Percentiles rank a stretch among this genome's conserved stretches.
phyloP scores from a whole-genome alignment of 2,113 vertebrate genomes.

The Riparia riparia region DNA sequence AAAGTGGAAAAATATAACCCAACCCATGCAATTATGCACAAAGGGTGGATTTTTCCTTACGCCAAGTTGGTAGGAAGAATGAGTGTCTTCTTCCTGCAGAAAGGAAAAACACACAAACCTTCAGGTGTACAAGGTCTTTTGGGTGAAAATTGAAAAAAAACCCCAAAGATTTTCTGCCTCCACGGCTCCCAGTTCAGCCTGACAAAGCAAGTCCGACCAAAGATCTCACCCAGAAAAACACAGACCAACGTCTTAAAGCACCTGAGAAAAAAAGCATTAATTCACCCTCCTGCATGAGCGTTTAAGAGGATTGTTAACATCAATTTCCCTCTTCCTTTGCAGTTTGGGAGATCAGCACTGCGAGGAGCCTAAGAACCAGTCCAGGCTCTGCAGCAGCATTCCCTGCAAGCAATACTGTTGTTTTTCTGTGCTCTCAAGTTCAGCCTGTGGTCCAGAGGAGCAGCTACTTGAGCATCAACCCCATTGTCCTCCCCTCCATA shows the following conservation, averaged over 20 bases:
- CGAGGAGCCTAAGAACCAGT: neutral
- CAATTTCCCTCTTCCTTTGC: neutral
- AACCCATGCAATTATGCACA: neutral
- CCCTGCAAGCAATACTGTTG: neutral
- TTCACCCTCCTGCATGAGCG: neutral
- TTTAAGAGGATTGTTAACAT: neutral
- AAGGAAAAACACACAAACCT: neutral
- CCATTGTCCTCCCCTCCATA: conserved; percentile 44
- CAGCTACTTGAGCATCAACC: conserved; percentile 28
- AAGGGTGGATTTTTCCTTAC: neutral
- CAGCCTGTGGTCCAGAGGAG: conserved; percentile 16
- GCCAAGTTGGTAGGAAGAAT: neutral
- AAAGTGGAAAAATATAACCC: neutral
- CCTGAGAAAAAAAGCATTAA: neutral
- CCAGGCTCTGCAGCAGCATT: neutral
- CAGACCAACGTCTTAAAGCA: neutral
- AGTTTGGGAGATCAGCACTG: neutral
- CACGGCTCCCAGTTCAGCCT: neutral
- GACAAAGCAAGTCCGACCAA: neutral
- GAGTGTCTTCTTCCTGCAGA: neutral
- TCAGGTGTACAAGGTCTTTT: neutral
- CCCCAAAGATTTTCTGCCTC: neutral
- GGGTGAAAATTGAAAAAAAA: neutral
- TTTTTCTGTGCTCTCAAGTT: neutral
- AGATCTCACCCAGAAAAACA: neutral